Conservation (phyloP, 2,888 invertebrate species). For the Leptogaster cylindrica region DNA sequence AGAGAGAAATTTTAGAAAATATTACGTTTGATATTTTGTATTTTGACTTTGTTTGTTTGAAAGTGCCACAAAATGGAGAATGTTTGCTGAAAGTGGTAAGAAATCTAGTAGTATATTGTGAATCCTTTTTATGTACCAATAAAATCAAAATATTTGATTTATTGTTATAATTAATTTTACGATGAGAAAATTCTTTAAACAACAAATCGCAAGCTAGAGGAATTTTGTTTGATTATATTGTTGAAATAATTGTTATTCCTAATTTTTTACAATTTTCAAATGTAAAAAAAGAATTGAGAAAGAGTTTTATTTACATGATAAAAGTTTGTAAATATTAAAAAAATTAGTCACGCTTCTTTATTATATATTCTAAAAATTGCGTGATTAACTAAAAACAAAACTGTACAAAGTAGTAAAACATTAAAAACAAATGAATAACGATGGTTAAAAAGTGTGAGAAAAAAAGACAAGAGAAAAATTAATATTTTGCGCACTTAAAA, state of each 20-base stretch:
- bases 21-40: slow-evolving; percentile 27
- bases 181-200: no score
- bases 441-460: slow-evolving; percentile 5
- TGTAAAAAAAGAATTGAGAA: no score
- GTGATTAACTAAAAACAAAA: neutral
- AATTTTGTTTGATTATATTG: no score
- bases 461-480: neutral
- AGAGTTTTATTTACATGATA: no score
- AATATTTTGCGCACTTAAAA: no score
- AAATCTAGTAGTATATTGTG: neutral
- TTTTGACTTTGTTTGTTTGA: neutral
- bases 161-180: no score
- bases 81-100: neutral
- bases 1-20: slow-evolving; percentile 9
- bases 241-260: no score
- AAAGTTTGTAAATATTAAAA: slow-evolving; percentile 23
- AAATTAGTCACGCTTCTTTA: slow-evolving; percentile 25
- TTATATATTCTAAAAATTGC: neutral
- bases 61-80: neutral
- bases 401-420: no score
- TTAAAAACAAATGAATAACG: slow-evolving; percentile 8
- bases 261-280: no score
- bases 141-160: no score
- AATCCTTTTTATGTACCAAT: no score
- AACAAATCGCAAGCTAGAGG: no score